phyloP scores from a whole-genome alignment of 2,113 vertebrate genomes.

The Notiomystis cincta region DNA sequence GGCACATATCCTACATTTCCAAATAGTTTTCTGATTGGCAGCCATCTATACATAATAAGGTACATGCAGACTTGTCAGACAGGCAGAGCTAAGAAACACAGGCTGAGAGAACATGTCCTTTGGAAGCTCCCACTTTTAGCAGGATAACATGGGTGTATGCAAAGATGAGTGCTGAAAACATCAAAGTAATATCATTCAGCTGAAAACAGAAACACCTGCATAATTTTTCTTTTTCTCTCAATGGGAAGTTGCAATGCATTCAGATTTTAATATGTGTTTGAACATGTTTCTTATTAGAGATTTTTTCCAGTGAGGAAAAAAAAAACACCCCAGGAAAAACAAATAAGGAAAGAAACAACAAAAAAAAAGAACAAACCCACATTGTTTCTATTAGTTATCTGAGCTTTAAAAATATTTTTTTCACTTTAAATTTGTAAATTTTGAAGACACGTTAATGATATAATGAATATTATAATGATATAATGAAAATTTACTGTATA shows the following conservation, averaged over 20 bases:
- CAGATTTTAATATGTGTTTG: not conserved
- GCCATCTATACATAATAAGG: not conserved
- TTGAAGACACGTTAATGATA: not conserved
- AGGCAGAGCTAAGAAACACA: not conserved
- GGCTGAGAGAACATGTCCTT: not conserved
- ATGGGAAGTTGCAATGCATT: not conserved
- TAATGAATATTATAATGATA: too few relatives aligned
- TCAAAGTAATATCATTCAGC: not conserved
- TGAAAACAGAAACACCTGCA: not conserved
- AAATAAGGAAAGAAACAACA: not conserved
- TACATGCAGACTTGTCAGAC: not conserved
- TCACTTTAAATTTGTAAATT: not conserved
- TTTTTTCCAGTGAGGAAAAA: not conserved
- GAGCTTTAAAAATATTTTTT: not conserved
- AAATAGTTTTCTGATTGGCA: not conserved
- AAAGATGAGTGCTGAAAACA: not conserved
- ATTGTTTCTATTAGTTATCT: not conserved
- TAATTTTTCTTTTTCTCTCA: not conserved
- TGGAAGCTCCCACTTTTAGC: not conserved
- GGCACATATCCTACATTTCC: not conserved
- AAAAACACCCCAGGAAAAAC: not conserved
- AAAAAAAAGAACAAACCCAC: not conserved
- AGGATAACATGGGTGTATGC: not conserved
- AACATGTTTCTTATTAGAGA: not conserved
- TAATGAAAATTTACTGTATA: not conserved